Conservation (phyloP, 2,888 invertebrate genomes). For the Sinohyriopsis cumingii region DNA sequence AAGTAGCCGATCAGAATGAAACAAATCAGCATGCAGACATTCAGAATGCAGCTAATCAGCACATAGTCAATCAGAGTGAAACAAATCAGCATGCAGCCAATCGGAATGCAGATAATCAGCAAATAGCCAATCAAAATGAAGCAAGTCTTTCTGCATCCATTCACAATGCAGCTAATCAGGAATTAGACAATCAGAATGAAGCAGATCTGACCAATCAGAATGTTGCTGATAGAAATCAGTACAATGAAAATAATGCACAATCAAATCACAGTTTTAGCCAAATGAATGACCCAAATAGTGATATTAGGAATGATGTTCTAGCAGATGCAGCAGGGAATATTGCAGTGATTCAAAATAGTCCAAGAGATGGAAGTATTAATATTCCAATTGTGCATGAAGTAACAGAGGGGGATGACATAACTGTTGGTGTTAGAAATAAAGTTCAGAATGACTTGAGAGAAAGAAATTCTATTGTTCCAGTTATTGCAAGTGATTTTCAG, state of each 20-base stretch:
- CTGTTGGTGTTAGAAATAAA: not conserved
- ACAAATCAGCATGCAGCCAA: conserved; percentile 10
- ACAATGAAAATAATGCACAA: not conserved
- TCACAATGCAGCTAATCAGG: not conserved
- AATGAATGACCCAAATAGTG: no score
- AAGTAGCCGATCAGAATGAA: conserved; percentile 5
- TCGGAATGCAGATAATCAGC: conserved; percentile 14
- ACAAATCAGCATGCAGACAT: conserved; percentile 6
- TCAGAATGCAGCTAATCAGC: conserved; percentile 1
- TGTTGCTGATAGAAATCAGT: conserved; percentile 1
- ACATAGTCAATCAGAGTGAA: conserved; percentile 21
- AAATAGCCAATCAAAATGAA: conserved; percentile 13
- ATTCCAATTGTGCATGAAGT: no score
- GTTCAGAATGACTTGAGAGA: not conserved
- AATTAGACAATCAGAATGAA: not conserved
- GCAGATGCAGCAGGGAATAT: no score
- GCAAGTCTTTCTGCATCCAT: not conserved
- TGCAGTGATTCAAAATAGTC: no score
- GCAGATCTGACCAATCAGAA: conserved; percentile 21
- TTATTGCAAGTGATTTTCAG: no score
- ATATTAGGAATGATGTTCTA: no score
- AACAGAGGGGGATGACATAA: not conserved
- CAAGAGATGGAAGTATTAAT: no score
- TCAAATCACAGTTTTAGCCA: not conserved
- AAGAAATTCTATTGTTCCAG: no score